phyloP scores from a whole-genome alignment of 2,797 vertebrate species.

The Acanthis flammea region DNA sequence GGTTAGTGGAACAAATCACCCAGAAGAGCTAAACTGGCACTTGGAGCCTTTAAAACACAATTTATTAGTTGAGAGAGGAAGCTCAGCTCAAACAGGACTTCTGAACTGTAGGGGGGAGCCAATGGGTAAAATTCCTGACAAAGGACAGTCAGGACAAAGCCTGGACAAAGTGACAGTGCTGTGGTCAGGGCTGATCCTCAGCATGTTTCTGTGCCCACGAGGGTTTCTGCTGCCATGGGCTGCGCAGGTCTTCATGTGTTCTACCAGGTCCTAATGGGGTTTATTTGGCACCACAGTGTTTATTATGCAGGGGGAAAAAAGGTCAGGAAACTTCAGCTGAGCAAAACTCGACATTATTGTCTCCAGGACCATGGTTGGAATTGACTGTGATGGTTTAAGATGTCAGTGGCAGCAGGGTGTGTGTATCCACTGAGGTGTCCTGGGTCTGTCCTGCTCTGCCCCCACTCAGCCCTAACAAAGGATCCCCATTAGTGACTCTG shows the following conservation, averaged over 20 bases:
- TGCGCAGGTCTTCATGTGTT: background rate
- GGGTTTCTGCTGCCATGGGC: fast-evolving
- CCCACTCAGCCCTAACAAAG: fast-evolving
- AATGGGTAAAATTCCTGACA: fast-evolving
- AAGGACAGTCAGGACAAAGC: no score
- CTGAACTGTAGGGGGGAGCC: background rate
- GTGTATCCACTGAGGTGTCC: background rate
- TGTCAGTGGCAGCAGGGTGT: background rate
- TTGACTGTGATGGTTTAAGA: background rate
- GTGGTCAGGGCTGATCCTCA: background rate
- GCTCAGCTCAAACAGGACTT: background rate
- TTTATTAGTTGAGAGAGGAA: background rate
- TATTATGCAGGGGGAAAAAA: background rate
- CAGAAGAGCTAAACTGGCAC: background rate
- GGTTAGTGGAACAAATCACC: background rate
- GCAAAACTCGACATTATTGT: background rate
- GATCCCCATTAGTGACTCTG: background rate
- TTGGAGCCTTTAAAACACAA: background rate
- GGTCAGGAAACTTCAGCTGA: background rate
- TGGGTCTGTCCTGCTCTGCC: background rate
- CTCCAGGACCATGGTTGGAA: background rate
- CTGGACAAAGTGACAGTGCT: background rate
- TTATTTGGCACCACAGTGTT: background rate
- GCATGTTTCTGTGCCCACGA: background rate
- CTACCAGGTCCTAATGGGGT: fast-evolving